Conservation (phyloP, 1,140 invertebrate species). For the Gonatopus flavifemur region DNA sequence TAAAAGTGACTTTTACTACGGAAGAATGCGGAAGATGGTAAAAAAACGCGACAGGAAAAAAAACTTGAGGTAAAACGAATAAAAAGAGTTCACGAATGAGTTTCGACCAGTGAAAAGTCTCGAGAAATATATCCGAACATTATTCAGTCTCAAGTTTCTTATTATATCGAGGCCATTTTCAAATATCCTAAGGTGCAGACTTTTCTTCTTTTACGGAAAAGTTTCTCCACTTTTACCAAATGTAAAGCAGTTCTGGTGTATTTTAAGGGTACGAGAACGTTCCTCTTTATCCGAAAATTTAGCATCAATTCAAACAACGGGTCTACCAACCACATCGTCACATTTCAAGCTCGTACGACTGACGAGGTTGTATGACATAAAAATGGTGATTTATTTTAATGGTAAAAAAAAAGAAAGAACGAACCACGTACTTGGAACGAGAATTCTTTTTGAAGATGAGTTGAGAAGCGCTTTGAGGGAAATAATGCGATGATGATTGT, state of each 20-base stretch:
- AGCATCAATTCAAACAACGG: constrained; percentile 19
- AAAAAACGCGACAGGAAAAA: constrained; percentile 10
- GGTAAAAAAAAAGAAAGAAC: neutral
- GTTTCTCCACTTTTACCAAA: constrained; percentile 11
- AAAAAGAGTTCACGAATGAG: constrained; percentile 19
- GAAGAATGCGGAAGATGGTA: neutral
- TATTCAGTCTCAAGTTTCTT: constrained; percentile 42
- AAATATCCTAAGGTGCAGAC: constrained; percentile 17
- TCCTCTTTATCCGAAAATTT: constrained; percentile 36
- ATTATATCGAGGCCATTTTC: constrained; percentile 39
- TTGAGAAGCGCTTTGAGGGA: no score
- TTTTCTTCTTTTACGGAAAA: constrained; percentile 18
- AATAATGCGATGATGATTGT: no score
- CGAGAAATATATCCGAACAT: constrained; percentile 40
- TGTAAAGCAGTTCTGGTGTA: no score
- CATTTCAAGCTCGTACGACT: no score
- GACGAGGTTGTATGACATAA: no score
- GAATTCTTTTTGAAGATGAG: no score
- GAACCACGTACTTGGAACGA: no score
- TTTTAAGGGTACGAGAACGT: no score
- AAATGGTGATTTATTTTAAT: neutral
- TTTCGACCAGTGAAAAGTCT: constrained; percentile 25
- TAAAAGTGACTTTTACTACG: neutral
- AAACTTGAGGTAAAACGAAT: no score
- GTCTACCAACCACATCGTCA: no score